Conservation (phyloP, 2,113 vertebrate genomes). For the Eurystomus gularis region DNA sequence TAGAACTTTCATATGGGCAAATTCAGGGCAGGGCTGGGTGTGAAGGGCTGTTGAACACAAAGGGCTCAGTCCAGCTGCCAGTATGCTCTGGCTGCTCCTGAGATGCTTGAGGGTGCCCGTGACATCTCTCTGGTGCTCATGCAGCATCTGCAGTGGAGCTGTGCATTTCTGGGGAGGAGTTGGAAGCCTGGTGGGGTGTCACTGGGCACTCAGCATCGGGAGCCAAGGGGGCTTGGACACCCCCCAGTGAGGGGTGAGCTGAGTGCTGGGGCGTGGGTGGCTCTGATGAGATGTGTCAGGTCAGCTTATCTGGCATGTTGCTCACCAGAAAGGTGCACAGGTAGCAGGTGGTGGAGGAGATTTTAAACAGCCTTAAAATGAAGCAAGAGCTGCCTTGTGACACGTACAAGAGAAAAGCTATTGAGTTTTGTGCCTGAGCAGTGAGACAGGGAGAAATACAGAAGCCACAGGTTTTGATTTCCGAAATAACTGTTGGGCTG, state of each 20-base stretch:
- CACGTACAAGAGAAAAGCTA: accelerated
- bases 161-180: not conserved
- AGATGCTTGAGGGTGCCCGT: not conserved
- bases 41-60: not conserved
- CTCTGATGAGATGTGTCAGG: not conserved
- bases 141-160: not conserved
- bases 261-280: not conserved
- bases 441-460: not conserved
- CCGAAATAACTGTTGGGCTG: not conserved
- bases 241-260: not conserved
- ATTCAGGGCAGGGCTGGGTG: not conserved
- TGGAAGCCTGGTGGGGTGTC: not conserved
- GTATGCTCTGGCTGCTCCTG: not conserved
- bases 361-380: not conserved
- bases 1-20: not conserved
- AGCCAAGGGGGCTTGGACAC: accelerated
- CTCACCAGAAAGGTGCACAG: accelerated
- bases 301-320: not conserved
- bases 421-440: not conserved
- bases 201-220: accelerated
- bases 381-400: not conserved
- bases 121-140: not conserved
- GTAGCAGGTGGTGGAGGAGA: not conserved
- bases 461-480: not conserved
- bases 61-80: not conserved